Evolutionary conservation across 2,888 invertebrate genomes (phyloP).

Genomic region (Steinernema hermaphroditum): DNA sequence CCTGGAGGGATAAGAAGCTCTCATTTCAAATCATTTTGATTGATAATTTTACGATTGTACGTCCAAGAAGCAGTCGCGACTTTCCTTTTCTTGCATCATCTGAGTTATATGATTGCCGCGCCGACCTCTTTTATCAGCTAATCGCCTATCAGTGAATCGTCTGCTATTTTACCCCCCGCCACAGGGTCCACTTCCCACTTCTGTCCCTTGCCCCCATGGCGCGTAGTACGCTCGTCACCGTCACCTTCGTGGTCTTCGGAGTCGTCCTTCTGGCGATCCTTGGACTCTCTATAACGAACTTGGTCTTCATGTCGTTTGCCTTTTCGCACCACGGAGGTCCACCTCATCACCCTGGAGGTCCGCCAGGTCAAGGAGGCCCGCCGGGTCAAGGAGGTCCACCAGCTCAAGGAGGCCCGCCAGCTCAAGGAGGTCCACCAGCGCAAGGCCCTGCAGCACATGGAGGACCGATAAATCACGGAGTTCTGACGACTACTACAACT

Average conservation of each 20-base stretch:
- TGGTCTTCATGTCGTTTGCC: not conserved
- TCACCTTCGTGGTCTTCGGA: not conserved
- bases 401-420: not conserved
- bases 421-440: not conserved
- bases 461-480: not conserved
- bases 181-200: not conserved
- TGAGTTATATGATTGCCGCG: not conserved
- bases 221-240: not conserved
- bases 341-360: not conserved
- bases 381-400: not conserved
- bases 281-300: not conserved
- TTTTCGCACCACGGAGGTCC: not conserved
- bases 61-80: too few relatives aligned
- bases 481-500: not conserved
- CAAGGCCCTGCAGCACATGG: not conserved
- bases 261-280: not conserved
- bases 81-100: slow-evolving; percentile 1
- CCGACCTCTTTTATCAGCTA: not conserved
- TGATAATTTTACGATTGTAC: too few relatives aligned
- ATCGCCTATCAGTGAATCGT: too few relatives aligned
- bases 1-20: too few relatives aligned
- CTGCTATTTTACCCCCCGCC: not conserved
- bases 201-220: not conserved
- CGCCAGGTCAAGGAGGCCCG: not conserved
- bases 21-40: too few relatives aligned